phyloP scores from a whole-genome alignment of 2,797 vertebrate species.

The Steatocranus sp. region DNA sequence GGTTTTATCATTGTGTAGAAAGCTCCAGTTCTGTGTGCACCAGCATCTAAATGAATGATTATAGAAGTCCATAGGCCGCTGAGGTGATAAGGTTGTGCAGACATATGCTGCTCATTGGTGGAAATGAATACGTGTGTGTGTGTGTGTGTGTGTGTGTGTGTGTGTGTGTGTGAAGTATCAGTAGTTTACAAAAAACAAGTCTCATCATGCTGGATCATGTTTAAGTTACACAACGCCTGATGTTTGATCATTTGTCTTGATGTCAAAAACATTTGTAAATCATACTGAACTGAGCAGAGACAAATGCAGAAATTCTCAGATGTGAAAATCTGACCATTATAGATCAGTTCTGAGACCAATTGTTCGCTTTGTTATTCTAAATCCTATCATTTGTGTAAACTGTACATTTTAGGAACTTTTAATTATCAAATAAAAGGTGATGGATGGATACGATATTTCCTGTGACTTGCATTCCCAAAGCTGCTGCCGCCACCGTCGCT shows the following conservation, averaged over 20 bases:
- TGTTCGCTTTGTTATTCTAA: not conserved
- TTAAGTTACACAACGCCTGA: not conserved
- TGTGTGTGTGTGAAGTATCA: not conserved
- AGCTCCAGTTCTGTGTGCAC: not conserved
- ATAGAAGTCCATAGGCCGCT: not conserved
- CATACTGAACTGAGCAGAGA: not conserved
- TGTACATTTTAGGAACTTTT: not conserved
- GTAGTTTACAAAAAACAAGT: not conserved
- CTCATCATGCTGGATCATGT: slow-evolving; percentile 6
- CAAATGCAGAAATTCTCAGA: not conserved
- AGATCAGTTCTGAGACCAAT: not conserved
- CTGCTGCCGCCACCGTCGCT: not conserved
- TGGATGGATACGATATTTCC: not conserved
- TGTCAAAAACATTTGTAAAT: not conserved
- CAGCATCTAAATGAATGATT: not conserved
- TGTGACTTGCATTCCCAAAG: slow-evolving; percentile 4
- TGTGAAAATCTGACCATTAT: not conserved
- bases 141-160: not conserved
- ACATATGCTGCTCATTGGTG: slow-evolving; percentile 36
- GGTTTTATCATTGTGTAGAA: not conserved
- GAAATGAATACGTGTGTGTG: not conserved
- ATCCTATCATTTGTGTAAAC: not conserved
- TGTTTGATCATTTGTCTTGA: not conserved
- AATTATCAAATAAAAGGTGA: not conserved
- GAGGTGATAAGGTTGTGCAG: not conserved